These are phyloP conservation scores for Mycteria americana DNA, from an alignment of 2,797 vertebrate genomes.

Conservation along the genomic window DNA sequence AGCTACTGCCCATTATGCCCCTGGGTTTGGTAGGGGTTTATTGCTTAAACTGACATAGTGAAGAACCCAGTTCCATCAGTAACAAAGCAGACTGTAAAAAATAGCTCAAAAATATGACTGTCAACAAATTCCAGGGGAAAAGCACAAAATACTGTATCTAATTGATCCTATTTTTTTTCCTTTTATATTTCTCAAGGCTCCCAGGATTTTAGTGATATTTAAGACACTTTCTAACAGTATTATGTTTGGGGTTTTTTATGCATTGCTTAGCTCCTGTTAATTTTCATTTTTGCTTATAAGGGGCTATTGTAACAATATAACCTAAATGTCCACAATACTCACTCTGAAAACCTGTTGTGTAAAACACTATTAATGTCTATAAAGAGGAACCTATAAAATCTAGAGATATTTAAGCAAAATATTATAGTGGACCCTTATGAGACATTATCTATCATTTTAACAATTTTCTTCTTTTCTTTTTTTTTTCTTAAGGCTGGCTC, in stretches of 20 bases:
- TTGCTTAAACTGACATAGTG: not conserved
- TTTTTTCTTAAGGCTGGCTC: not conserved
- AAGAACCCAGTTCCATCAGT: not conserved
- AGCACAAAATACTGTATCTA: not conserved
- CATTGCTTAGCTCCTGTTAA: not conserved
- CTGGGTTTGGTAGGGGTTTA: not conserved
- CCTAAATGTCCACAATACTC: not conserved
- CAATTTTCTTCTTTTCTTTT: not conserved
- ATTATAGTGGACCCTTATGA: not conserved
- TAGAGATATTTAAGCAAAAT: not conserved
- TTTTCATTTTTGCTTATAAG: not conserved
- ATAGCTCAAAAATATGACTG: not conserved
- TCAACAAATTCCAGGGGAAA: not conserved
- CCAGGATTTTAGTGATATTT: not conserved
- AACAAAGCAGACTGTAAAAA: not conserved
- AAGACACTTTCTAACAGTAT: not conserved
- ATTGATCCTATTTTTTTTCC: not conserved
- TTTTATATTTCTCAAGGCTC: not conserved
- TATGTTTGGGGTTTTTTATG: accelerated
- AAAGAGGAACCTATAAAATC: not conserved
- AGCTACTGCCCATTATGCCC: not conserved
- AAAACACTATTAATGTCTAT: not conserved
- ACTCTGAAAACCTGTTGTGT: not conserved
- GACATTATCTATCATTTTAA: not conserved
- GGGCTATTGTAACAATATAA: not conserved